Conservation (phyloP, 1,140 invertebrate genomes). For the Zaprionus capensis region DNA sequence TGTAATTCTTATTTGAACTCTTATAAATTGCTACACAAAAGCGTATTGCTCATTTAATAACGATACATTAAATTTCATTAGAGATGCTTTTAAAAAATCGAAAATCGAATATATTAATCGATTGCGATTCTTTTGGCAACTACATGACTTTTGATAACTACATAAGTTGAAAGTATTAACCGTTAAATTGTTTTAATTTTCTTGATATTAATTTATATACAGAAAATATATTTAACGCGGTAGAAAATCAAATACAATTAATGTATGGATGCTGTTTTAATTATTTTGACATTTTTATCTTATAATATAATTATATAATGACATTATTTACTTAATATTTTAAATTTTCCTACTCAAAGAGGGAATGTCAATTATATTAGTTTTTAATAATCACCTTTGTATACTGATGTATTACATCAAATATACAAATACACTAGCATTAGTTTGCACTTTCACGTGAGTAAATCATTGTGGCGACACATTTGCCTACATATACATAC, state of each 20-base stretch:
- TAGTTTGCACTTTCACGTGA: background rate
- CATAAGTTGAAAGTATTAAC: background rate
- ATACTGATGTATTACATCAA: background rate
- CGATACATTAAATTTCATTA: background rate
- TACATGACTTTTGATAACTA: background rate
- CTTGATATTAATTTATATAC: background rate
- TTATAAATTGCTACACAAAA: background rate
- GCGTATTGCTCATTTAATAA: background rate
- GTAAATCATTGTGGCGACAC: conserved; percentile 4
- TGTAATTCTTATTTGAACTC: background rate
- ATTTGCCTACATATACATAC: conserved; percentile 24
- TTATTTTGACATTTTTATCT: too few species aligned
- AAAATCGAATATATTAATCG: background rate
- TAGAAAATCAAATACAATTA: too few species aligned
- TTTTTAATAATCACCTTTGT: background rate
- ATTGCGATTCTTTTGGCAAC: background rate
- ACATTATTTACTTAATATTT: too few species aligned
- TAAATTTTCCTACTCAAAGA: too few species aligned
- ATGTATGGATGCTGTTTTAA: too few species aligned
- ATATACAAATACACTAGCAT: background rate
- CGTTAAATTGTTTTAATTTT: background rate
- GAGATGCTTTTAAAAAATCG: background rate
- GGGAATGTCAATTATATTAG: background rate
- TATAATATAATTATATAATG: too few species aligned
- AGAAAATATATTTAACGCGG: background rate